Evolutionary conservation across 2,797 vertebrate genomes (phyloP).

Genomic region (Ibycter americanus): DNA sequence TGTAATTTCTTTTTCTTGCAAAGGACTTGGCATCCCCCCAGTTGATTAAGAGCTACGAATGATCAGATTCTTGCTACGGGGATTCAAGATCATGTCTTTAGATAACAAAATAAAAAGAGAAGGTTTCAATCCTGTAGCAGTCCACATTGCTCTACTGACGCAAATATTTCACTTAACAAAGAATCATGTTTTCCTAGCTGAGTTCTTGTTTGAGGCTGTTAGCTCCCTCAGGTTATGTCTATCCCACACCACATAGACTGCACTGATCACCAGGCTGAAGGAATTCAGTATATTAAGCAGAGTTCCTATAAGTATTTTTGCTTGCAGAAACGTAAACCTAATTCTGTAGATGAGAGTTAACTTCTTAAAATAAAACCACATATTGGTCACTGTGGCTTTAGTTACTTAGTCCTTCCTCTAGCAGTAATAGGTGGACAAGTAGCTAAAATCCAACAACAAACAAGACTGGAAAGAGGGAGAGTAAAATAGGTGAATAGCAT

Average conservation of each 20-base stretch:
- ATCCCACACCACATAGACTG: background rate
- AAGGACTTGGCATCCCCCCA: background rate
- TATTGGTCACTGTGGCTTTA: background rate
- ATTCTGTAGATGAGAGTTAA: background rate
- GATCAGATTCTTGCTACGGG: background rate
- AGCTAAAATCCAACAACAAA: background rate
- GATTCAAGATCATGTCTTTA: background rate
- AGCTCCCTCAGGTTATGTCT: background rate
- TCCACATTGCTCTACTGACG: background rate
- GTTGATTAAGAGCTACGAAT: background rate
- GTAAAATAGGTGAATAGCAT: background rate
- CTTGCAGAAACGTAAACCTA: background rate
- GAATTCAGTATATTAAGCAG: background rate
- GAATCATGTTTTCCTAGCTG: background rate
- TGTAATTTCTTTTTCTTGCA: background rate
- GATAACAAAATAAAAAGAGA: background rate
- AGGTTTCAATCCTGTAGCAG: background rate
- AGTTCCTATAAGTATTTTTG: background rate
- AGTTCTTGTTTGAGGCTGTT: background rate
- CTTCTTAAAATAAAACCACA: background rate
- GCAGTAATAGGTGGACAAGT: background rate
- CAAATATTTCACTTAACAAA: background rate
- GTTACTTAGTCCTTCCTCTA: background rate
- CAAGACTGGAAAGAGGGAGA: background rate
- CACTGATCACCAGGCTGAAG: background rate